Conservation (phyloP, 2,888 invertebrate species). For the Orchestes rusci region DNA sequence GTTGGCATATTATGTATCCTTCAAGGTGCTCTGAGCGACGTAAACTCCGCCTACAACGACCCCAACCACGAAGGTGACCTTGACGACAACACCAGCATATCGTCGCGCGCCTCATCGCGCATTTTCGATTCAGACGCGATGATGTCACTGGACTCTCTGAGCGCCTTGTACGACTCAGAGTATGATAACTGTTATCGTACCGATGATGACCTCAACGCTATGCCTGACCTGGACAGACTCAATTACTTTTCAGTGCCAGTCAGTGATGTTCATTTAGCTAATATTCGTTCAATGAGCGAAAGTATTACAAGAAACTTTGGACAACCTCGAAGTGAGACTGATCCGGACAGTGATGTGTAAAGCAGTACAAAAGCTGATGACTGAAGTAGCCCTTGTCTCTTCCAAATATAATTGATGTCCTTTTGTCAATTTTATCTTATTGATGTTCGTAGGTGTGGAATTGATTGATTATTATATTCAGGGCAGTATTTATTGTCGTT, state of each 20-base stretch:
- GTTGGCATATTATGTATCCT: too few relatives aligned
- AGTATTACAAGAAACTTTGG: slow-evolving; percentile 72
- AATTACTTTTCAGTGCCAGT: slow-evolving; percentile 45
- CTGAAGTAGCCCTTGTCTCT: too few relatives aligned
- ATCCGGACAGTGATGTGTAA: slow-evolving; percentile 59
- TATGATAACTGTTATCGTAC: slow-evolving; percentile 58
- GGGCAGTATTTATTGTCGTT: too few relatives aligned
- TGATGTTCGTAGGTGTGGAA: too few relatives aligned
- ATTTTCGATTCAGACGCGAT: slow-evolving; percentile 71
- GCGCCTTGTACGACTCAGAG: slow-evolving; percentile 75
- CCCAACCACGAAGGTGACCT: slow-evolving; percentile 49
- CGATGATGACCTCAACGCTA: slow-evolving; percentile 45
- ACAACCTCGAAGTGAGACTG: slow-evolving; percentile 58
- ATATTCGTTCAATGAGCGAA: slow-evolving; percentile 68
- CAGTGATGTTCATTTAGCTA: slow-evolving; percentile 59
- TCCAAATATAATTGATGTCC: too few relatives aligned
- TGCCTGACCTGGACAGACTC: slow-evolving; percentile 43
- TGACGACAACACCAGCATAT: slow-evolving; percentile 68
- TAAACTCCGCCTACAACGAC: slow-evolving; percentile 73
- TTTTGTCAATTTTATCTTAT: too few relatives aligned
- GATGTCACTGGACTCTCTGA: slow-evolving; percentile 70
- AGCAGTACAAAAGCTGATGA: background rate
- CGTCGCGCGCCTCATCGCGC: slow-evolving; percentile 76
- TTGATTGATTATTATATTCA: too few relatives aligned
- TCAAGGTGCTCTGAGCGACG: slow-evolving; percentile 71